Percentiles rank a stretch among this genome's conserved stretches.
Evolutionary conservation across 1,140 invertebrate genomes (phyloP).

Genomic region (Vanessa atalanta): DNA sequence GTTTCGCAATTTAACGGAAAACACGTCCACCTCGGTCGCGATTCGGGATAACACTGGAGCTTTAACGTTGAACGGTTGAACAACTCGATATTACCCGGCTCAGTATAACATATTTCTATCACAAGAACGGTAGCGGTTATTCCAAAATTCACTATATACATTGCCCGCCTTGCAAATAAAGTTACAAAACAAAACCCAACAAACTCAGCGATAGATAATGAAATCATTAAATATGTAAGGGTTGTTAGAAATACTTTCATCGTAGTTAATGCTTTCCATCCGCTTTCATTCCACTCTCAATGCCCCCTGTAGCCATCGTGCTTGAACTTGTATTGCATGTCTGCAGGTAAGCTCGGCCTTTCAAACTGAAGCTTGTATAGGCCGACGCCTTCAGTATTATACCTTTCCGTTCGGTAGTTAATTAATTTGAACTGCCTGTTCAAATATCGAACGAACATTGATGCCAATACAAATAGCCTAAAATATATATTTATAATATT

Average conservation of each 20-base stretch:
- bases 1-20: slow-evolving; percentile 18
- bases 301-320: slow-evolving; percentile 48
- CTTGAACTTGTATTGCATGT: slow-evolving; percentile 68
- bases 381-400: slow-evolving; percentile 34
- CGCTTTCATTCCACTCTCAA: slow-evolving; percentile 41
- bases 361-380: slow-evolving; percentile 55
- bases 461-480: slow-evolving; percentile 1
- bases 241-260: slow-evolving; percentile 14
- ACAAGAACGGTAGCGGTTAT: neutral
- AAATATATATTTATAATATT: neutral
- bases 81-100: slow-evolving; percentile 41
- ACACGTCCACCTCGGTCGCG: slow-evolving; percentile 41
- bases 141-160: slow-evolving; percentile 29
- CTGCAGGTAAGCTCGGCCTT: slow-evolving; percentile 64
- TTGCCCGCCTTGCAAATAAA: slow-evolving; percentile 25
- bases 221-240: slow-evolving; percentile 24
- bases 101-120: slow-evolving; percentile 17
- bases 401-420: slow-evolving; percentile 49
- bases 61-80: slow-evolving; percentile 38
- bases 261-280: slow-evolving; percentile 41
- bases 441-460: neutral
- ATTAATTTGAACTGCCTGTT: slow-evolving; percentile 44
- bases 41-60: slow-evolving; percentile 49
- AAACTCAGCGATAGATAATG: slow-evolving; percentile 18
- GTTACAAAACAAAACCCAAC: neutral